Base-by-base conservation (phyloP, 2,113 vertebrate genomes). In the Oncorhynchus tshawytscha region DNA sequence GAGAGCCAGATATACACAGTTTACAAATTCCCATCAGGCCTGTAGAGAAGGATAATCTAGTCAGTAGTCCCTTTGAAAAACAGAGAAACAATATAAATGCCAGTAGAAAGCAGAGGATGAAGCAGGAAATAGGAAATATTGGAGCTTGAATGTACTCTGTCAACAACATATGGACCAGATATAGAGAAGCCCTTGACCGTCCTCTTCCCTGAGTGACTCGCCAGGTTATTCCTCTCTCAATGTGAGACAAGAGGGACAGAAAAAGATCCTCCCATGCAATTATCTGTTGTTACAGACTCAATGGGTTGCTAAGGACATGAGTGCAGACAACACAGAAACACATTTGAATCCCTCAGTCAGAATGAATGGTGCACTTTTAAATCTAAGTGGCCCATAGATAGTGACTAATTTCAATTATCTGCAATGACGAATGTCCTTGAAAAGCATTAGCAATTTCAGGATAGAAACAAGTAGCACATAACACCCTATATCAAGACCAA, bases 201-300 rank as follows among this genome's bases (percentile, higher is more conserved):
- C 39, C 39, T n/a, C 18, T 13, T 18, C 51, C 16, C 51, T 54
- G 51, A 4, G 20, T 39, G 34, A 70, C 68, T 70, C 7, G 1
- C 18, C 68, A 24, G 20, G 65, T 67, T 64, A 54, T 67, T 8
- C 22, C 65, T 67, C 65, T 67, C 65, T 29, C 2, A 29, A 16
- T 29, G 27, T 22, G 24, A 67, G 65, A 67, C 80, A 79, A 90
- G 87, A 84, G 86, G 90, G 82, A 86, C 84, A 84, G 81, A 87
- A 90, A 90, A 87, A 88, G 83, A 87, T 80, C 83, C 69, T 45
- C 88, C 85, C 85, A 82, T 83, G 79, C 85, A 82, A 80, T 76
- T 34, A 83, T 86, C 85, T 88, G 89, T 89, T 90, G 88, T 88
- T 88, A 76, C 87, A 86, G 84, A 88, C 88, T 87, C 67, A 9